These are phyloP conservation scores for Fundulus diaphanus DNA, from an alignment of 2,797 vertebrate genomes.

Conservation along the genomic window DNA sequence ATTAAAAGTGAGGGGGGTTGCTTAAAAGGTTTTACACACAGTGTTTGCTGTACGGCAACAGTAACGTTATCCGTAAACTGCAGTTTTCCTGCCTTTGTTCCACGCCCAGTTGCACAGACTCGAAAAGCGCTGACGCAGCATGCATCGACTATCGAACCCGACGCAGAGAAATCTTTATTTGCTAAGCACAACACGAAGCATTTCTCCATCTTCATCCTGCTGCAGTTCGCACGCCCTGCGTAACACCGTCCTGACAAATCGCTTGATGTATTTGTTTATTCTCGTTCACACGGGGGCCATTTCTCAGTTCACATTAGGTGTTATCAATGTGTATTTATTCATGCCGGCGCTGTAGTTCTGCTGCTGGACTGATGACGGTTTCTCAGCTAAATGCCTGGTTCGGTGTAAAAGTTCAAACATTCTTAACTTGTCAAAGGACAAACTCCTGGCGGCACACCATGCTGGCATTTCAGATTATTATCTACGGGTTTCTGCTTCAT, in stretches of 20 bases:
- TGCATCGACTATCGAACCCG: not conserved
- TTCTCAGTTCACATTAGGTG: not conserved
- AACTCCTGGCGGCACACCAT: not conserved
- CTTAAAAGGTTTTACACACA: no score
- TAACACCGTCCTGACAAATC: not conserved
- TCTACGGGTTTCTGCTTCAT: not conserved
- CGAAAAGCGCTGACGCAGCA: not conserved
- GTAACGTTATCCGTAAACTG: not conserved
- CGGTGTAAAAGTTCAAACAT: not conserved
- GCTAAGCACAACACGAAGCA: not conserved
- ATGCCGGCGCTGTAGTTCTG: not conserved
- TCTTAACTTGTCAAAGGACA: not conserved
- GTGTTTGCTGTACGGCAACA: no score
- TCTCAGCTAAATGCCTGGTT: no score
- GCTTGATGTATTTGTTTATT: not conserved
- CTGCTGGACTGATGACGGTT: not conserved
- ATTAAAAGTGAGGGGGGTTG: no score
- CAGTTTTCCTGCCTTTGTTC: not conserved
- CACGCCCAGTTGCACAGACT: not conserved
- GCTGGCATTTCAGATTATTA: not conserved
- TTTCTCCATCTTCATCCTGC: not conserved
- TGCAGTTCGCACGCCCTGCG: not conserved
- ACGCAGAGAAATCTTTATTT: not conserved
- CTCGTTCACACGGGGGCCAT: not conserved
- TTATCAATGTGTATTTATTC: not conserved